Evolutionary conservation across 2,888 invertebrate species (phyloP), one percentile per base, ranked within the genome.

Genomic region (Sminthurinus aureus): DNA sequence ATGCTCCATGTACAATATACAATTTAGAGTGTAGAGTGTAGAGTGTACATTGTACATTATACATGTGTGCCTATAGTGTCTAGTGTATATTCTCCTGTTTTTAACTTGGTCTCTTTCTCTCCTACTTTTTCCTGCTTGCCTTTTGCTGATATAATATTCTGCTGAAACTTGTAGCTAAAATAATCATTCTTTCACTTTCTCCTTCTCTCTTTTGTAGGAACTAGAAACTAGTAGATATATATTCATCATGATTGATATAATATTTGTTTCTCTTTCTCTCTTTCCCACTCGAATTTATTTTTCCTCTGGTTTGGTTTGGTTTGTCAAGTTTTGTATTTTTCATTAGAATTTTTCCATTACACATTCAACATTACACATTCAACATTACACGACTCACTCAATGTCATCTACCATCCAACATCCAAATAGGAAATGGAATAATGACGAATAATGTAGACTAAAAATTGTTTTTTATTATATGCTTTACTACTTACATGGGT

Each of bases 121-220:
- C 38, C 58, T 58, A 58, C 58, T 58, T 58, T 2, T 18, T n/a
- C n/a, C 38, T 38, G 6, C 38, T 38, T 38, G 38, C 6, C 38
- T 38, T 38, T 58, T 18, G 15, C 58, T 58, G 58, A 13, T 58
- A 15, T 58, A 58, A 58, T 58, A 20, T 69, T 69, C 67, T 20
- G 64, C 13, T n/a, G 67, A 22, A 69, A 69, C 67, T 69, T 69
- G n/a, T 22, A 69, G 20, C 67, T 22, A 9, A 20, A 24, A 71
- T 71, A 71, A 71, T 71, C 20, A 71, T 71, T 71, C 24, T 71
- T 24, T 71, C 26, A 9, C 26, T 71, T 24, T 71, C 71, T 13
- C 71, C 8, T 15, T 13, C 71, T 13, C 71, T 26, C 71, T 26
- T 26, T 8, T 71, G 3, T 26, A 71, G 22, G 12, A 20, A 20